Conservation (phyloP, 2,888 invertebrate species). For the Masnerella sp. region DNA sequence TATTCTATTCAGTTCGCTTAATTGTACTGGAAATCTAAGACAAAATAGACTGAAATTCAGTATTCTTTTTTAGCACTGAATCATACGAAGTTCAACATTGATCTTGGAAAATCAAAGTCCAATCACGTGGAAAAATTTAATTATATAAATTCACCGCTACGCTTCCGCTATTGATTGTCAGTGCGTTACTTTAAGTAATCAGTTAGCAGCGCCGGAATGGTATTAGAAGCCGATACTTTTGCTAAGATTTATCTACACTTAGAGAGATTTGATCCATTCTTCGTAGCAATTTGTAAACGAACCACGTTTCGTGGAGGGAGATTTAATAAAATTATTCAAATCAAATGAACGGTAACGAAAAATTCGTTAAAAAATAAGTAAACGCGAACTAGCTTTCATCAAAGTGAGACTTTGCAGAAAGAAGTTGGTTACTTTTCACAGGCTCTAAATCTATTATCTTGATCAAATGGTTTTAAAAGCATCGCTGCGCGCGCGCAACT, state of each 20-base stretch:
- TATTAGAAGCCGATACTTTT: constrained; percentile 38
- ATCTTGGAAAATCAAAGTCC: no score
- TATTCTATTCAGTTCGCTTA: no score
- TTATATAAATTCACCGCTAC: constrained; percentile 18
- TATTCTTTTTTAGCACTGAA: no score
- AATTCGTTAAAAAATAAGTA: constrained; percentile 31
- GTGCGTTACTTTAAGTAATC: constrained; percentile 38
- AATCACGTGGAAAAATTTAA: constrained; percentile 1
- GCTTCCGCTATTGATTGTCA: constrained; percentile 24
- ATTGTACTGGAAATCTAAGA: no score
- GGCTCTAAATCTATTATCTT: constrained; percentile 53
- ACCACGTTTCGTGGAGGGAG: constrained; percentile 16
- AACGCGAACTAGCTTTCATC: constrained; percentile 31
- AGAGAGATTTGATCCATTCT: constrained; percentile 32
- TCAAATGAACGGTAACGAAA: constrained; percentile 29
- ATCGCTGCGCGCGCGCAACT: constrained; percentile 27
- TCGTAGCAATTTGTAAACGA: constrained; percentile 29
- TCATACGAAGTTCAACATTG: no score
- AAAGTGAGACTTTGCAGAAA: constrained; percentile 40
- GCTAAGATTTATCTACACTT: constrained; percentile 26
- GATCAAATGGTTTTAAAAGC: constrained; percentile 55
- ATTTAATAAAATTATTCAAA: constrained; percentile 41
- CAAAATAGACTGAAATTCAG: no score
- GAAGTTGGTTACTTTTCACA: constrained; percentile 37
- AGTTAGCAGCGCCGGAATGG: constrained; percentile 17